A percentile compares a stretch with the other conserved stretches of the same genome.
phyloP scores from a whole-genome alignment of 1,140 invertebrate species.

The Acyrthosiphon pisum region DNA sequence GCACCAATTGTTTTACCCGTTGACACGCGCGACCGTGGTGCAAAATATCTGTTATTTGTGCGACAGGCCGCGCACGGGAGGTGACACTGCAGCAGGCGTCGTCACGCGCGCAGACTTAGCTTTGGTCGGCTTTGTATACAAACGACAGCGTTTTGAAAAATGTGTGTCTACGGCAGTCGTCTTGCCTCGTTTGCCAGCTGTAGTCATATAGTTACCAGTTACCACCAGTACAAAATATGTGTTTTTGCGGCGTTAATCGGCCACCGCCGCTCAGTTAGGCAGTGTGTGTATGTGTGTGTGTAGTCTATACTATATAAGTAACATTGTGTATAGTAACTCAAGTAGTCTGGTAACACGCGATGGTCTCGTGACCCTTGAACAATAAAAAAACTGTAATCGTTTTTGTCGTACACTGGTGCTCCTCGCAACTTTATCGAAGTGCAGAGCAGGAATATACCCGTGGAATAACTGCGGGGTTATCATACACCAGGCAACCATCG shows the following conservation, averaged over 20 bases:
- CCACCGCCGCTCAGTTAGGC: too few relatives aligned
- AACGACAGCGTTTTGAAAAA: neutral
- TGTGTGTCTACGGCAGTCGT: neutral
- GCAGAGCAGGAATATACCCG: neutral
- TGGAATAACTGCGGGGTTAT: neutral
- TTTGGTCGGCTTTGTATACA: neutral
- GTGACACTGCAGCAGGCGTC: neutral
- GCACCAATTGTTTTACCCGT: neutral
- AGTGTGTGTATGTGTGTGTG: neutral
- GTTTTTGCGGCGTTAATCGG: neutral
- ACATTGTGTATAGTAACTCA: neutral
- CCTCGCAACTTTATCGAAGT: neutral
- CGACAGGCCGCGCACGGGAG: neutral
- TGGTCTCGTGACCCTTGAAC: neutral
- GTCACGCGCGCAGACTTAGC: neutral
- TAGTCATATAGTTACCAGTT: neutral
- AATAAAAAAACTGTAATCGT: neutral
- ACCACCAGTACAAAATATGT: neutral
- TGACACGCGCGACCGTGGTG: neutral
- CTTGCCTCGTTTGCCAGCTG: neutral
- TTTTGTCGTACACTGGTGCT: neutral
- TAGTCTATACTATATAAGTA: neutral
- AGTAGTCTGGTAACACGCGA: neutral
- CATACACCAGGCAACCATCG: neutral
- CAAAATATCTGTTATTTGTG: slow-evolving; percentile 1